Base-by-base conservation (phyloP, 2,888 invertebrate species). In the Lycia hirtaria region DNA sequence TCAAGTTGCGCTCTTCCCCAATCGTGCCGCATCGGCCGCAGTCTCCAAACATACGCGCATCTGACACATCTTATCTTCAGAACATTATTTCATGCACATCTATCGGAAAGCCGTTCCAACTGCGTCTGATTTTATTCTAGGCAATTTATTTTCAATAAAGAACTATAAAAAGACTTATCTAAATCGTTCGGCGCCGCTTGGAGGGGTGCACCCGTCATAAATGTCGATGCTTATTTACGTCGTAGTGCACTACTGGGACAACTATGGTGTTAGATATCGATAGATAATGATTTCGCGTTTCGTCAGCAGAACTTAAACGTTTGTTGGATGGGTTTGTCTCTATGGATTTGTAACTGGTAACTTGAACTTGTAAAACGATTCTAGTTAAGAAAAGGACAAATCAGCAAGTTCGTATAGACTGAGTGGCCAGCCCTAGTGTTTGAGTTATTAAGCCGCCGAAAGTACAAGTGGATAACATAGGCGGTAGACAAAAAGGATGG, bases 141-240 rank as follows among this genome's bases (percentile, higher is more conserved):
- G 92, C 92, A 92, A 92, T 92, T 92, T 92, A 92, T 90, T 92
- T 92, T 92, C 92, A 92, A 92, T 92, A 92, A 92, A 91, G 92
- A 91, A 91, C 92, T 92, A 92, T 92, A 92, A 92, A 92, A 90
- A 87, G 90, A 90, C 90, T 92, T 92, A 92, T 92, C 92, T 92
- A 88, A 91, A 91, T 90, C 85, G 92, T 78, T 85, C 78, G 80
- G 76, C 78, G 77, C 81, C 80, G 83, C 78, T 79, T 73, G 70
- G 73, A 83, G 86, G 91, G 88, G 89, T 76, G 82, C 76, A 76
- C 68, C 76, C 79, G 83, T 84, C 89, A 86, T 88, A 88, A 88
- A 89, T 78, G 84, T 85, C 85, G 81, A 83, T 78, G 81, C 84
- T 82, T 88, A 88, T 91, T 90, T 88, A 89, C 83, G 83, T 83